Percentiles rank a stretch among this genome's conserved stretches.
phyloP scores from a whole-genome alignment of 2,797 vertebrate species.

The Bradypodion ventrale region DNA sequence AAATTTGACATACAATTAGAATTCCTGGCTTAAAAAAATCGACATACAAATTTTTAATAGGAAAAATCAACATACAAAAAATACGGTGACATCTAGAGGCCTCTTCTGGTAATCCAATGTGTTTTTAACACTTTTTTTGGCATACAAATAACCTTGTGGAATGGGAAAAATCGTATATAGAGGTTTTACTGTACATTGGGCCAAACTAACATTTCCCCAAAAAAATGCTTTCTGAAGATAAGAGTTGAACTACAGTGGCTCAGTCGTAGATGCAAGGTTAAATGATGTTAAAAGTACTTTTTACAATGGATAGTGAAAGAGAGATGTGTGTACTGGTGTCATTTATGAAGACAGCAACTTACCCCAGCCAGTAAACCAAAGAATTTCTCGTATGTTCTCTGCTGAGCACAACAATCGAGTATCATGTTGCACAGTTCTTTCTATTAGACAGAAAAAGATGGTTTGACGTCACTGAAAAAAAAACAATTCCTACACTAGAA shows the following conservation, averaged over 20 bases:
- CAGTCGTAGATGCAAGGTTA: neutral
- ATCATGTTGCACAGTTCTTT: slow-evolving; percentile 99
- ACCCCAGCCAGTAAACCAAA: slow-evolving; percentile 97
- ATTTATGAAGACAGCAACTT: slow-evolving; percentile 67
- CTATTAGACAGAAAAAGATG: slow-evolving; percentile 75
- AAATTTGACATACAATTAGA: too few species aligned
- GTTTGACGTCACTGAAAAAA: slow-evolving; percentile 16
- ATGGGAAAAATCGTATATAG: too few species aligned
- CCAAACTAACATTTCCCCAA: too few species aligned
- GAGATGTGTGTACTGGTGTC: neutral
- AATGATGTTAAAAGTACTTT: neutral
- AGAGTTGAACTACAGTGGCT: neutral
- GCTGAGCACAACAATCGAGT: slow-evolving; percentile 97
- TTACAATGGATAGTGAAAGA: neutral
- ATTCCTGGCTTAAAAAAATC: too few species aligned
- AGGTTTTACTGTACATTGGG: too few species aligned
- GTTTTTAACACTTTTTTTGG: too few species aligned
- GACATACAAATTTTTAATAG: too few species aligned
- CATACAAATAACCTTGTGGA: too few species aligned
- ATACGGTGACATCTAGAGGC: too few species aligned
- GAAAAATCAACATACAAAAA: too few species aligned
- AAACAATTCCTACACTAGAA: neutral
- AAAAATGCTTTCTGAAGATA: too few species aligned
- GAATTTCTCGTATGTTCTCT: slow-evolving; percentile 98
- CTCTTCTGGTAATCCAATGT: too few species aligned